These are phyloP conservation scores for Pteromalus puparum DNA, from an alignment of 1,140 invertebrate genomes.

Conservation along the genomic window DNA sequence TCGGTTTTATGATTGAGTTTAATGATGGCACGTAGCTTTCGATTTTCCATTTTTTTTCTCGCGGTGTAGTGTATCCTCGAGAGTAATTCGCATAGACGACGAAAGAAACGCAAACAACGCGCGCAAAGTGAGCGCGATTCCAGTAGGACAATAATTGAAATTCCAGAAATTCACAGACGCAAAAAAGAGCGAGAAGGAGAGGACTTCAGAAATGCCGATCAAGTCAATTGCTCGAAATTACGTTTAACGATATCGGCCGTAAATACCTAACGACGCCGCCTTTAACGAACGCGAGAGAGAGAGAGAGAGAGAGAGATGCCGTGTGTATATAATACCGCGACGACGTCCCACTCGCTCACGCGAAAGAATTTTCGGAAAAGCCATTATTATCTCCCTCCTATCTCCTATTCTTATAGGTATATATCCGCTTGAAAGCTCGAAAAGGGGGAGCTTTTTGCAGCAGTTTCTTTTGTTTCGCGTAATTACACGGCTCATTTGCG, in stretches of 20 bases:
- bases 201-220: constrained; percentile 3
- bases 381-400: not conserved
- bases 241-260: not conserved
- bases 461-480: constrained; percentile 30
- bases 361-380: constrained; percentile 9
- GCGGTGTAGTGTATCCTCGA: not conserved
- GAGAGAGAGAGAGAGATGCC: no score
- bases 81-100: not conserved
- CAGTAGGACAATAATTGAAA: not conserved
- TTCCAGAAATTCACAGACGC: not conserved
- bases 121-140: not conserved
- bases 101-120: not conserved
- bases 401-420: not conserved
- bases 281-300: not conserved
- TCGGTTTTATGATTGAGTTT: not conserved
- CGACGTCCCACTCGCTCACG: not conserved
- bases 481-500: constrained; percentile 29
- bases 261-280: not conserved
- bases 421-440: not conserved
- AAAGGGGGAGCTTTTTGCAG: not conserved
- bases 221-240: not conserved
- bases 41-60: not conserved
- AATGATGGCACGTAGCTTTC: not conserved
- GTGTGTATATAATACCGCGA: no score
- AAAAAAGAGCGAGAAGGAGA: not conserved